Evolutionary conservation across 2,888 invertebrate genomes (phyloP).

Genomic region (Aphodius sticticus): DNA sequence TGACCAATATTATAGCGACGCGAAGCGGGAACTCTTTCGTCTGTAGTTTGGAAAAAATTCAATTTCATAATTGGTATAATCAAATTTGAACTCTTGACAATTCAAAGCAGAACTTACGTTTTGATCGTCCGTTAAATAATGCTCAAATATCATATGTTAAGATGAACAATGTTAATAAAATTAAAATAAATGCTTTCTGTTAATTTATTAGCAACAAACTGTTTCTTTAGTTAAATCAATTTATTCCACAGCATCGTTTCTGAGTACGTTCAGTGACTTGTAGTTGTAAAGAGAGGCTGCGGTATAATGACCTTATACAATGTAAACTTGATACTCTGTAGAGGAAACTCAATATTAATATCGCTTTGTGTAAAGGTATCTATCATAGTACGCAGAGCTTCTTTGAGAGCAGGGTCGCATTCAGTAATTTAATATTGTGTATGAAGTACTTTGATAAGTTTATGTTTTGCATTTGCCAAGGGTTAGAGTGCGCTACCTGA

Average conservation of each 20-base stretch:
- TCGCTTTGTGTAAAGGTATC: neutral
- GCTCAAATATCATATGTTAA: no score
- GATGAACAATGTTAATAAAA: neutral
- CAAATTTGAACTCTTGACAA: neutral
- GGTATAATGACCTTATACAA: neutral
- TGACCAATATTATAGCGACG: neutral
- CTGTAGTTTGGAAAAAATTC: neutral
- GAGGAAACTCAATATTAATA: neutral
- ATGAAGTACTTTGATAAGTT: neutral
- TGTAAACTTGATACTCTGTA: neutral
- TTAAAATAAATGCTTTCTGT: neutral
- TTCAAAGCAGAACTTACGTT: neutral
- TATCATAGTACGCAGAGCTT: neutral
- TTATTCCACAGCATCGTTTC: neutral
- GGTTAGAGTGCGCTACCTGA: no score
- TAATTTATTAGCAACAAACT: neutral
- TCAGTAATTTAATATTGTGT: neutral
- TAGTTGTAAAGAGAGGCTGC: neutral
- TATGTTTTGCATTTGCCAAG: neutral
- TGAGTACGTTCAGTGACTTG: neutral
- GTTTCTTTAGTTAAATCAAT: neutral
- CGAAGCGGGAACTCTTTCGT: neutral
- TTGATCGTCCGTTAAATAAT: neutral
- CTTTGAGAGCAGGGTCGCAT: neutral
- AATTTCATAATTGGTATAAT: neutral